These are phyloP conservation scores for Charaxes varanes DNA, from an alignment of 1,140 invertebrate species.

Conservation along the genomic window DNA sequence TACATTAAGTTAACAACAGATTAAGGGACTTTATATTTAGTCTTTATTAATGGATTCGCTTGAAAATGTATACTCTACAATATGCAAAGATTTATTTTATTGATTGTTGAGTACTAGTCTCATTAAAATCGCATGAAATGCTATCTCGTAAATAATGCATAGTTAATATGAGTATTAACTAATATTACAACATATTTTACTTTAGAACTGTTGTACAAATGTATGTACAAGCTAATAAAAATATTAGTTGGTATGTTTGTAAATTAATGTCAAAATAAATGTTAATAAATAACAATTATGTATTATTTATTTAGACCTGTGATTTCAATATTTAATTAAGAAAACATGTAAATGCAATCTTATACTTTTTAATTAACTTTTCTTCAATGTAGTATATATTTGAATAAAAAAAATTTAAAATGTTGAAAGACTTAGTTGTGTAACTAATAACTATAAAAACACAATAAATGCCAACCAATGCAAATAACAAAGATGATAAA, in stretches of 20 bases:
- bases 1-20: slow-evolving; percentile 6
- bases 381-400: too few relatives aligned
- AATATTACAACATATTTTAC: slow-evolving; percentile 41
- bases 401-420: too few relatives aligned
- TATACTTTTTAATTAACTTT: too few relatives aligned
- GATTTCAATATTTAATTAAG: too few relatives aligned
- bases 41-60: slow-evolving; percentile 6
- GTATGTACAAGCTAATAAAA: slow-evolving; percentile 54
- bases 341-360: too few relatives aligned
- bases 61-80: slow-evolving; percentile 35
- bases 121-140: slow-evolving; percentile 60
- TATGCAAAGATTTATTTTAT: slow-evolving; percentile 45
- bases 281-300: slow-evolving; percentile 54
- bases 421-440: too few relatives aligned
- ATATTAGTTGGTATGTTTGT: slow-evolving; percentile 58
- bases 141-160: slow-evolving; percentile 39
- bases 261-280: slow-evolving; percentile 66
- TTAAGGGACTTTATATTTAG: not conserved
- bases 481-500: too few relatives aligned
- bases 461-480: too few relatives aligned
- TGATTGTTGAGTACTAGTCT: slow-evolving; percentile 54
- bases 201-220: slow-evolving; percentile 53
- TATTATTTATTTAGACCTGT: too few relatives aligned
- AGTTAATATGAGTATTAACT: slow-evolving; percentile 53
- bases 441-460: too few relatives aligned